phyloP scores from a whole-genome alignment of 2,888 invertebrate genomes.

The Stenchaetothrips biformis region DNA sequence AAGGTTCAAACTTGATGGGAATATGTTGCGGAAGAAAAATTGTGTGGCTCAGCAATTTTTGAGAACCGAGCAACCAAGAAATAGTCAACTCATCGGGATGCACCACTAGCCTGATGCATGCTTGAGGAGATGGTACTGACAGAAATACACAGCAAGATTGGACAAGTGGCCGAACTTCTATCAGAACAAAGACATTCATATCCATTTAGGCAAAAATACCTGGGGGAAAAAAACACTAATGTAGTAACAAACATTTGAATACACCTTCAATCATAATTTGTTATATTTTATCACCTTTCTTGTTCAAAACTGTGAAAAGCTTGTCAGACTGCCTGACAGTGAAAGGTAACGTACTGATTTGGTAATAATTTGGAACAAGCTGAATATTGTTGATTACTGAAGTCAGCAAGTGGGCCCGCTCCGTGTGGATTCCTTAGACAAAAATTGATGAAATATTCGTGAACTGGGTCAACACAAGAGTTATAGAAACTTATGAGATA shows the following conservation, averaged over 20 bases:
- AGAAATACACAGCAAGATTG: conserved; percentile 56
- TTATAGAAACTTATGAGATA: conserved; percentile 26
- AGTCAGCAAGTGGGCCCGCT: conserved; percentile 80
- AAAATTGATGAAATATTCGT: conserved; percentile 29
- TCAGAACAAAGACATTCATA: conserved; percentile 49
- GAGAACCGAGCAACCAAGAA: not conserved
- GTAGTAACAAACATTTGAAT: not conserved
- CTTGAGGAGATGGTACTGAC: conserved; percentile 40
- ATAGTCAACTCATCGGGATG: not conserved
- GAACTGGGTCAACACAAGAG: not conserved
- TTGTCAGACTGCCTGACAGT: conserved; percentile 70
- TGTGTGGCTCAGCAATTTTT: not conserved
- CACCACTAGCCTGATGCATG: not conserved
- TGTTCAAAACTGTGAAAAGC: conserved; percentile 61
- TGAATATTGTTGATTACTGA: conserved; percentile 89
- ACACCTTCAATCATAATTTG: conserved; percentile 36
- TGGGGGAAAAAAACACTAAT: conserved; percentile 25
- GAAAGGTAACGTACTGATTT: conserved; percentile 74
- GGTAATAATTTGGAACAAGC: conserved; percentile 75
- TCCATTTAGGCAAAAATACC: conserved; percentile 35
- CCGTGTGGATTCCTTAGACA: conserved; percentile 65
- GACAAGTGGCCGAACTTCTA: conserved; percentile 57
- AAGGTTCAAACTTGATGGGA: conserved; percentile 26
- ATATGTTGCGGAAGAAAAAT: not conserved
- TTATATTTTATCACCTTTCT: conserved; percentile 50